These are phyloP conservation scores for Karalla daura DNA, from an alignment of 2,797 vertebrate species.

Conservation along the genomic window DNA sequence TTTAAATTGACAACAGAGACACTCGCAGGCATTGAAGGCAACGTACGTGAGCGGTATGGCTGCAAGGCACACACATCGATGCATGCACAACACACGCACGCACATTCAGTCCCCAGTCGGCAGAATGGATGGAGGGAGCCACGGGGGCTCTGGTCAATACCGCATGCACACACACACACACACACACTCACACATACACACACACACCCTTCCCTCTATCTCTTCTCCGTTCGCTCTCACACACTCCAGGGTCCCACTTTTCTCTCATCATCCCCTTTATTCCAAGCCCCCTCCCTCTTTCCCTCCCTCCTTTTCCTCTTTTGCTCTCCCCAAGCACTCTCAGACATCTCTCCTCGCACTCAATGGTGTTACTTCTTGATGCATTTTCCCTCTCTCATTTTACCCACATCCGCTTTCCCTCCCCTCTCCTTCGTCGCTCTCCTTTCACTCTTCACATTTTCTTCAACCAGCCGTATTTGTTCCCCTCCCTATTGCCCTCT, in stretches of 20 bases:
- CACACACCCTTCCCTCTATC: slow-evolving; percentile 27
- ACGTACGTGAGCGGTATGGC: neutral
- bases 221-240: slow-evolving; percentile 30
- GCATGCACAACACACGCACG: slow-evolving; percentile 18
- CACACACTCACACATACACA: slow-evolving; percentile 59
- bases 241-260: slow-evolving; percentile 68
- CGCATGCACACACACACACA: slow-evolving; percentile 58
- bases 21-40: slow-evolving; percentile 6
- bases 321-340: slow-evolving; percentile 32
- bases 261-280: slow-evolving; percentile 62
- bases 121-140: slow-evolving; percentile 68
- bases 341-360: slow-evolving; percentile 51
- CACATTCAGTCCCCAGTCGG: slow-evolving; percentile 42
- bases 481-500: slow-evolving; percentile 37
- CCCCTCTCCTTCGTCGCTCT: slow-evolving; percentile 8
- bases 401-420: slow-evolving; percentile 34
- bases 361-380: slow-evolving; percentile 53
- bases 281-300: slow-evolving; percentile 41
- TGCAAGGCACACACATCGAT: slow-evolving; percentile 13
- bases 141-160: slow-evolving; percentile 74
- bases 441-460: slow-evolving; percentile 28
- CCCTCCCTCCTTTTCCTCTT: slow-evolving; percentile 26
- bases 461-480: slow-evolving; percentile 31
- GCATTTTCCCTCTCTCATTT: slow-evolving; percentile 55
- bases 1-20: slow-evolving; percentile 37